A percentile compares a stretch with the other conserved stretches of the same genome.
These are phyloP conservation scores for Phorcus lineatus DNA, from an alignment of 2,888 invertebrate species.

Conservation along the genomic window DNA sequence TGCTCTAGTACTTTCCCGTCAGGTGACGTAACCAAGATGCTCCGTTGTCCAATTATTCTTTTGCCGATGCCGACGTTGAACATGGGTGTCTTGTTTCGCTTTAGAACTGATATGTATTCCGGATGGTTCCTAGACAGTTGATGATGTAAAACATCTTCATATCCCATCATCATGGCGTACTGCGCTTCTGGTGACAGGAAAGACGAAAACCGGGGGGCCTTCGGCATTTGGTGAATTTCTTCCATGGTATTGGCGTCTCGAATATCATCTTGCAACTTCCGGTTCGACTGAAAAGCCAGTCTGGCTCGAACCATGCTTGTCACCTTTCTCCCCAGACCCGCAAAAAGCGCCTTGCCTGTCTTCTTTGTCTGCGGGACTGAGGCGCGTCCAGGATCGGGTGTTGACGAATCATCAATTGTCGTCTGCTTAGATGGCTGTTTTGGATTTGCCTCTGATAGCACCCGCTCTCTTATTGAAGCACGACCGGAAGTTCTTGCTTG, in stretches of 20 bases:
- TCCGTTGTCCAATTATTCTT: neutral
- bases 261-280: conserved; percentile 27
- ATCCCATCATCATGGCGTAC: conserved; percentile 72
- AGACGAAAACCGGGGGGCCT: conserved; percentile 65
- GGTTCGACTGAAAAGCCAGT: conserved; percentile 44
- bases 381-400: neutral
- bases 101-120: conserved; percentile 47
- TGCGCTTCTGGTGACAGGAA: conserved; percentile 71
- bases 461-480: neutral
- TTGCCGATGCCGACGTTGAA: conserved; percentile 29
- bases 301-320: conserved; percentile 45
- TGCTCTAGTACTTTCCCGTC: neutral
- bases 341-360: conserved; percentile 18
- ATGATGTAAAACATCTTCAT: conserved; percentile 67
- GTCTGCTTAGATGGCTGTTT: neutral
- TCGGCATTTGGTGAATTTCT: conserved; percentile 59
- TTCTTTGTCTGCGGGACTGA: neutral
- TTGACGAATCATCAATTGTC: neutral
- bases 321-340: conserved; percentile 43
- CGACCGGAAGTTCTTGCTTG: neutral
- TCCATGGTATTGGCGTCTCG: conserved; percentile 39
- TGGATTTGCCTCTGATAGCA: too few species aligned
- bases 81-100: conserved; percentile 57
- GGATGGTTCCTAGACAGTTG: conserved; percentile 53
- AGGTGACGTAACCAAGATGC: neutral